A percentile compares a stretch with the other conserved stretches of the same genome.
phyloP scores from a whole-genome alignment of 2,797 vertebrate species.

The Ceyx erithaca region DNA sequence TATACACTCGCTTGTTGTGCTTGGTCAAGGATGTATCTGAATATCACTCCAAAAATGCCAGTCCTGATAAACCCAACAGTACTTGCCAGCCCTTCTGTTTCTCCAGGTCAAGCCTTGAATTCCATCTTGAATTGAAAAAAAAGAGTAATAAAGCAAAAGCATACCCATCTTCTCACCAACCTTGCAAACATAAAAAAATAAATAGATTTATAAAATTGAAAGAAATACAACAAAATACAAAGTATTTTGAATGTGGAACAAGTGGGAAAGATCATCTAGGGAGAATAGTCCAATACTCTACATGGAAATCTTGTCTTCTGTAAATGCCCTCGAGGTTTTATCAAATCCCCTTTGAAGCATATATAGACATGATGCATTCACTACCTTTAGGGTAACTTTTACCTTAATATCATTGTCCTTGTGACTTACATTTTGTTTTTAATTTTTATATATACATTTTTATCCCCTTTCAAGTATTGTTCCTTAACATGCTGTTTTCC shows the following conservation, averaged over 20 bases:
- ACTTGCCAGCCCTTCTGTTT: not conserved
- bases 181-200: not conserved
- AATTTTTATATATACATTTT: slow-evolving; percentile 12
- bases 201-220: not conserved
- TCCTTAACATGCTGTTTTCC: not conserved
- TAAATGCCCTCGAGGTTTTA: not conserved
- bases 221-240: not conserved
- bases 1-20: not conserved
- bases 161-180: not conserved
- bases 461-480: slow-evolving; percentile 16
- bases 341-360: slow-evolving; percentile 3
- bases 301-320: not conserved
- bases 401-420: slow-evolving; percentile 3
- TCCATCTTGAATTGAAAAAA: not conserved
- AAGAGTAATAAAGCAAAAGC: not conserved
- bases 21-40: not conserved
- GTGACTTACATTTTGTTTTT: slow-evolving; percentile 31
- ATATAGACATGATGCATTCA: not conserved
- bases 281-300: not conserved
- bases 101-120: not conserved
- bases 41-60: not conserved
- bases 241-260: not conserved
- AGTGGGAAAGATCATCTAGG: not conserved
- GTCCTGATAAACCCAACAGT: not conserved
- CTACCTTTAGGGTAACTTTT: not conserved